phyloP scores from a whole-genome alignment of 2,797 vertebrate genomes.

The Melanotaenia pygmaea region DNA sequence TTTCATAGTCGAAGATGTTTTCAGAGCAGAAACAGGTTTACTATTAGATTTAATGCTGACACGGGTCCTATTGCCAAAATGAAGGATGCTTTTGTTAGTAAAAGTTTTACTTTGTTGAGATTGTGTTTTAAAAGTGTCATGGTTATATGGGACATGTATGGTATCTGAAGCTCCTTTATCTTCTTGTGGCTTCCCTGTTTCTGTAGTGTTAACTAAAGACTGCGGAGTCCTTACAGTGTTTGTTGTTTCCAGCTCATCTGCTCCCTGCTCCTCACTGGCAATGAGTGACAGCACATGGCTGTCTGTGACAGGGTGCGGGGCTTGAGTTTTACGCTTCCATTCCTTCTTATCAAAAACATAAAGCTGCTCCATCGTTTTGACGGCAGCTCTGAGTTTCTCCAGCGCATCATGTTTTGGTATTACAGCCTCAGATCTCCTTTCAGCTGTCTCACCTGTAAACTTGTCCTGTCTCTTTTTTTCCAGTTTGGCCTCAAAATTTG shows the following conservation, averaged over 20 bases:
- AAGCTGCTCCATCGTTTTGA: slow-evolving; percentile 96
- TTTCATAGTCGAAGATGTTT: slow-evolving; percentile 56
- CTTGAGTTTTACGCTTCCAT: slow-evolving; percentile 93
- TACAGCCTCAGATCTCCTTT: slow-evolving; percentile 78
- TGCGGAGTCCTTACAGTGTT: slow-evolving; percentile 61
- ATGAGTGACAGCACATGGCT: slow-evolving; percentile 93
- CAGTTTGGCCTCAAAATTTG: slow-evolving; percentile 83
- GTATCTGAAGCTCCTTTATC: slow-evolving; percentile 54
- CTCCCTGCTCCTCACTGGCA: slow-evolving; percentile 82
- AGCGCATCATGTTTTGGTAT: slow-evolving; percentile 88
- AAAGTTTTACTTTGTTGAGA: slow-evolving; percentile 66
- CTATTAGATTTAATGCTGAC: slow-evolving; percentile 63
- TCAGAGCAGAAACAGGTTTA: slow-evolving; percentile 38
- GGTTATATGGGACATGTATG: slow-evolving; percentile 66
- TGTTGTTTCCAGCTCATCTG: slow-evolving; percentile 51
- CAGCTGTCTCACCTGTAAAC: slow-evolving; percentile 65
- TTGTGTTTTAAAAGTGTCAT: slow-evolving; percentile 59
- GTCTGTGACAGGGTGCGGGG: slow-evolving; percentile 84
- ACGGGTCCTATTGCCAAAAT: slow-evolving; percentile 66
- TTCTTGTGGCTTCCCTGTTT: slow-evolving; percentile 35
- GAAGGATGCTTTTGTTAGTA: slow-evolving; percentile 77
- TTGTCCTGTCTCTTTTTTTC: slow-evolving; percentile 84
- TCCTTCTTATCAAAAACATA: slow-evolving; percentile 93
- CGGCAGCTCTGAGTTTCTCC: slow-evolving; percentile 94
- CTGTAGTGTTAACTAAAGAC: slow-evolving; percentile 31